A percentile compares a stretch with the other conserved stretches of the same genome.
Conservation (phyloP, 2,888 invertebrate species). For the Lithophane semibrunnea region DNA sequence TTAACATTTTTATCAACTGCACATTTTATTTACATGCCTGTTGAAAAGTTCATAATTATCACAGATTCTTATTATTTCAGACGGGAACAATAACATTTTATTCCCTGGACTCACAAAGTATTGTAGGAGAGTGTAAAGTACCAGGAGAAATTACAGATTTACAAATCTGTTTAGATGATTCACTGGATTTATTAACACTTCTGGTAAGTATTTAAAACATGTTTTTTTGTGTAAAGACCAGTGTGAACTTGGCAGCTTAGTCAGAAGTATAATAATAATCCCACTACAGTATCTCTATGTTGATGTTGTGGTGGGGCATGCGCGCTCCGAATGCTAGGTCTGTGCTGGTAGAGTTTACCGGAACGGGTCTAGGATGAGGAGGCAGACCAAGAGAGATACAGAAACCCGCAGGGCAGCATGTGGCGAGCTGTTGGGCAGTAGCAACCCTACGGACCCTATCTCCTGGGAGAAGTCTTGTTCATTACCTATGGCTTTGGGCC, state of each 20-base stretch:
- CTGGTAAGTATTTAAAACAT: slow-evolving; percentile 76
- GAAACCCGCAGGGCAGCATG: too few species aligned
- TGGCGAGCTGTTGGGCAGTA: too few species aligned
- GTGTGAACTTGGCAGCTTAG: slow-evolving; percentile 1
- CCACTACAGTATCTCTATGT: too few species aligned
- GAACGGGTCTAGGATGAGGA: too few species aligned
- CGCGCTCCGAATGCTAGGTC: too few species aligned
- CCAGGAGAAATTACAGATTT: slow-evolving; percentile 91
- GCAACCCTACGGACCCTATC: too few species aligned
- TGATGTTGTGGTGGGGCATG: too few species aligned
- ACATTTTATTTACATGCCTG: not conserved
- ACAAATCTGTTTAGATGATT: slow-evolving; percentile 93
- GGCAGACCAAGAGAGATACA: too few species aligned
- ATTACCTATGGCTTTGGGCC: too few species aligned
- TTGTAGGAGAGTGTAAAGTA: slow-evolving; percentile 92
- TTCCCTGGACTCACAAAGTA: slow-evolving; percentile 92
- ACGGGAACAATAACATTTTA: slow-evolving; percentile 92
- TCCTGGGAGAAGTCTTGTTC: too few species aligned
- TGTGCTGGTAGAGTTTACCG: too few species aligned
- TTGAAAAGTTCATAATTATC: not conserved
- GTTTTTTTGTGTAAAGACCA: not conserved
- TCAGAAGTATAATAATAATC: not conserved
- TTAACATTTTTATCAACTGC: not conserved
- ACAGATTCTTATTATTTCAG: slow-evolving; percentile 72
- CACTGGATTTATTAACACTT: slow-evolving; percentile 89